Evolutionary conservation across 2,113 vertebrate genomes (phyloP).

Genomic region (Anolis carolinensis): DNA sequence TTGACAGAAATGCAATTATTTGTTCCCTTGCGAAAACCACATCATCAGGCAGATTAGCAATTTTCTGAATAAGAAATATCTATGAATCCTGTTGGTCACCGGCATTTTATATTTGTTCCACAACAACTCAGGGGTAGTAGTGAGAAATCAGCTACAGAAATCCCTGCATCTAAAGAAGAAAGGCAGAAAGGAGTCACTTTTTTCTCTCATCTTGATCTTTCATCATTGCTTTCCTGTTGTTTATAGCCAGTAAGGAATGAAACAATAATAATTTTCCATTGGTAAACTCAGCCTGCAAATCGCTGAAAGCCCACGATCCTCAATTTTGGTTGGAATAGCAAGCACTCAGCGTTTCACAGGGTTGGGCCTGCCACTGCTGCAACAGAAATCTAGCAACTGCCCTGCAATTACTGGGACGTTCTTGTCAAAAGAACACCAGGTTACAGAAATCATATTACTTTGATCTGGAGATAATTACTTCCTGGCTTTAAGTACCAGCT

Average conservation of each 20-base stretch:
- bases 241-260: not conserved
- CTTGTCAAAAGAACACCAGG: slow-evolving; percentile 13
- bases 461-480: slow-evolving; percentile 30
- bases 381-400: not conserved
- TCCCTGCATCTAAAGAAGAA: not conserved
- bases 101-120: slow-evolving; percentile 45
- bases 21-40: fast-evolving
- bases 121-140: not conserved
- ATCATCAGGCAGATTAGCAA: slow-evolving; percentile 42
- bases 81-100: slow-evolving; percentile 10
- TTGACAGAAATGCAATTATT: slow-evolving; percentile 7
- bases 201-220: not conserved
- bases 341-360: fast-evolving
- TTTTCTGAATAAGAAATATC: slow-evolving; percentile 1
- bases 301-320: not conserved
- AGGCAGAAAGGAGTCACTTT: not conserved
- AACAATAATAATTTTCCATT: not conserved
- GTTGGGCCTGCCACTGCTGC: fast-evolving
- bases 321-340: not conserved
- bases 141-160: not conserved
- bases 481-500: slow-evolving; percentile 21
- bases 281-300: not conserved
- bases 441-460: slow-evolving; percentile 22
- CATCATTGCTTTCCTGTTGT: slow-evolving; percentile 13
- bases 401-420: not conserved